A percentile compares a stretch with the other conserved stretches of the same genome.
Evolutionary conservation across 2,113 vertebrate genomes (phyloP).

Genomic region (Aleadryas rufinucha): DNA sequence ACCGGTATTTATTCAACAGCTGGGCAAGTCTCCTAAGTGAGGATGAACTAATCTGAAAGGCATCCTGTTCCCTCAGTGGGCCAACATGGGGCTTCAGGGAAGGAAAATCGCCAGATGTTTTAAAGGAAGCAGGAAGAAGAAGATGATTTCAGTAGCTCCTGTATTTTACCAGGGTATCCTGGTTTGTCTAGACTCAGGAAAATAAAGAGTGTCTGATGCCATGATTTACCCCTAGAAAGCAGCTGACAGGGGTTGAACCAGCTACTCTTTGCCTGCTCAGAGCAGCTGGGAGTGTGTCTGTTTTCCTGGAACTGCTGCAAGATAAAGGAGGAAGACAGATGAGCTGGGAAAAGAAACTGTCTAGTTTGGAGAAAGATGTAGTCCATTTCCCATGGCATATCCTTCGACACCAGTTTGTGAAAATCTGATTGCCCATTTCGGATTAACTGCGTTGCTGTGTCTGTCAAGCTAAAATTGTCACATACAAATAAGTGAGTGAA

Average conservation of each 20-base stretch:
- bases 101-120: neutral
- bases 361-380: neutral
- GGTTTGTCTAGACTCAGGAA: neutral
- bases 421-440: neutral
- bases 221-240: neutral
- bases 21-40: neutral
- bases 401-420: neutral
- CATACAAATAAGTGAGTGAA: neutral
- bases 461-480: neutral
- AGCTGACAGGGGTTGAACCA: neutral
- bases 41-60: constrained; percentile 24
- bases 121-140: neutral
- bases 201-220: neutral
- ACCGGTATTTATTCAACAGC: neutral
- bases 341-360: neutral
- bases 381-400: neutral
- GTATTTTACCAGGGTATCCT: neutral
- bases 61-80: neutral
- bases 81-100: neutral
- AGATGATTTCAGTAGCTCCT: neutral
- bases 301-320: neutral
- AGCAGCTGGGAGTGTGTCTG: neutral
- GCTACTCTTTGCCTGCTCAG: neutral
- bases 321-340: neutral
- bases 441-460: neutral